These are phyloP conservation scores for Holotrichia oblita DNA, from an alignment of 1,140 invertebrate species.

Conservation along the genomic window DNA sequence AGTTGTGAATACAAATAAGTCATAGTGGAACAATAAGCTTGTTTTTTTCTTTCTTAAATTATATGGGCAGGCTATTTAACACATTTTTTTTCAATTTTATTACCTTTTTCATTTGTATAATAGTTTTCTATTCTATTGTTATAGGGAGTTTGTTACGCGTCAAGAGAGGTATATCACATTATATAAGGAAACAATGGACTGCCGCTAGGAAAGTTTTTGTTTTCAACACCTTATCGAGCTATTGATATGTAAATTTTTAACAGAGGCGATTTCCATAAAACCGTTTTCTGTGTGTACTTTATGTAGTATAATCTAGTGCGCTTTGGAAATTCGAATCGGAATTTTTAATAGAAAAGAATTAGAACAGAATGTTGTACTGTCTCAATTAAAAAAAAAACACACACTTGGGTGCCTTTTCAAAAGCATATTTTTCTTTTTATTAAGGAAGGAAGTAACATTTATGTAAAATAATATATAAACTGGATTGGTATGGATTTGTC, in stretches of 20 bases:
- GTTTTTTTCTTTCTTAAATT: slow-evolving; percentile 32
- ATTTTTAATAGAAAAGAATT: background rate
- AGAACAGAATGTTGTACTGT: too few species aligned
- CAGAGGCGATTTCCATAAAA: slow-evolving; percentile 23
- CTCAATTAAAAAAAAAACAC: too few species aligned
- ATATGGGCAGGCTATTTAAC: slow-evolving; percentile 5
- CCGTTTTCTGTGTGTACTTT: background rate
- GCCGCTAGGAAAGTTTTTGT: slow-evolving; percentile 17
- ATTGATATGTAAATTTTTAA: slow-evolving; percentile 36
- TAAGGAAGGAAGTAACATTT: too few species aligned
- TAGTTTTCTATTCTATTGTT: slow-evolving; percentile 20
- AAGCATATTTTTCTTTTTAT: too few species aligned
- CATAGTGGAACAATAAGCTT: slow-evolving; percentile 9
- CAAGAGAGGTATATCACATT: slow-evolving; percentile 23
- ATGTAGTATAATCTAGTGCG: slow-evolving; percentile 6
- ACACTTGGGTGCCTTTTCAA: too few species aligned
- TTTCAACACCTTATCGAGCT: slow-evolving; percentile 32
- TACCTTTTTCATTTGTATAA: background rate
- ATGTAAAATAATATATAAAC: too few species aligned
- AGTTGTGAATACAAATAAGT: background rate
- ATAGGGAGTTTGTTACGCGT: slow-evolving; percentile 17
- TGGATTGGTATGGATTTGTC: too few species aligned
- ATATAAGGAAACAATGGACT: slow-evolving; percentile 26
- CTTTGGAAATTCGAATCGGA: background rate
- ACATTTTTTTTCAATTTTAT: slow-evolving; percentile 16